Base-by-base conservation (phyloP, 2,113 vertebrate species). In the Saccopteryx bilineata region DNA sequence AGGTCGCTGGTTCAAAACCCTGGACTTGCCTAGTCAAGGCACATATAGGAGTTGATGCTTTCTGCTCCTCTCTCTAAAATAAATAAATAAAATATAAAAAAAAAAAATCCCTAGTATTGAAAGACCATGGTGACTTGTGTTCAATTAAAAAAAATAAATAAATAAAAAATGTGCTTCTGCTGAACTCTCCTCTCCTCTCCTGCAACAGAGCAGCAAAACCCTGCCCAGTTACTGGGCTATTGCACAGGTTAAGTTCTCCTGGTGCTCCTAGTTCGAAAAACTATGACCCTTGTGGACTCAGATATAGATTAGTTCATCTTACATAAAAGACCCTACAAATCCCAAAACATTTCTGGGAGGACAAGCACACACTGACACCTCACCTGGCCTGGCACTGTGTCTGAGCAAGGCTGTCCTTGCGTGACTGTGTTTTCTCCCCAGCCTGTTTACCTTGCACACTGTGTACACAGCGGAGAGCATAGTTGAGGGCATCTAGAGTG, bases 381-480 rank as follows among this genome's bases (percentile, higher is more conserved):
- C 23, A 5, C 39, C 28, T 50, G 28, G 50, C 65, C 63, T 15
- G 83, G 54, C 8, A 14, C 0, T 39, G 15, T 17, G 26, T 10
- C 19, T 0, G 10, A 50, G 61, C 58, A 12, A 10, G 0, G 3
- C 54, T 3, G 52, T 9, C 0, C 28, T 9, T 1, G 9, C 2
- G 52, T 5, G 24, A 15, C 21, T 3, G 50, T 1, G 3, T 0
- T 24, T 46, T n/a, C 26, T 28, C 19, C 15, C 8, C 9, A 1
- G 54, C 50, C 50, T 10, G 7, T 92, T 9, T 98, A 99, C 99
- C 99, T 98, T 99, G 99, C 11, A 99, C 99, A 0, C 97, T 99
- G 98, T 85, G 99, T 97, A 99, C 99, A 91, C 99, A 99, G 86
- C 98, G 98, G 71, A 99, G 98, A 2, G 99, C 99, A 0, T 99